Evolutionary conservation across 2,888 invertebrate species (phyloP).

Genomic region (Platynereis dumerilii): DNA sequence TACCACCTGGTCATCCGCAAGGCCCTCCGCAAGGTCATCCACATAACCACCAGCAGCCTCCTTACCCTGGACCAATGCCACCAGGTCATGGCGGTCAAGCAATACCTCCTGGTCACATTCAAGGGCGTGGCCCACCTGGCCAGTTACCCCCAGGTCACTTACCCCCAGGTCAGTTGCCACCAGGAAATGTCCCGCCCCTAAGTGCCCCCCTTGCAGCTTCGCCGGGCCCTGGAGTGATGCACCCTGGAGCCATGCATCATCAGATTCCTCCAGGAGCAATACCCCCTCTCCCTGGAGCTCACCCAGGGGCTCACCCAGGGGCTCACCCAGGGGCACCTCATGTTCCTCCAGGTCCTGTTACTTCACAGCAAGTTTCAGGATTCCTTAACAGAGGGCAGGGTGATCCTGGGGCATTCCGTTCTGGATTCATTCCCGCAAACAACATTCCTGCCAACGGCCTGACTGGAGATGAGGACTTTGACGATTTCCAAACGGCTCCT

Average conservation of each 20-base stretch:
- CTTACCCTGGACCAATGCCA: not conserved
- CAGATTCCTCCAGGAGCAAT: too few relatives aligned
- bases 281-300: conserved; percentile 9
- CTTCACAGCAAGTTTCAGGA: too few relatives aligned
- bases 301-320: conserved; percentile 8
- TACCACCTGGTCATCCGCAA: not conserved
- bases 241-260: too few relatives aligned
- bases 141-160: conserved; percentile 7
- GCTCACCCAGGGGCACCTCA: conserved; percentile 9
- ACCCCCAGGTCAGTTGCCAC: not conserved
- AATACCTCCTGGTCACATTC: too few relatives aligned
- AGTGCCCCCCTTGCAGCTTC: too few relatives aligned
- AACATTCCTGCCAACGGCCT: conserved; percentile 13
- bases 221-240: too few relatives aligned
- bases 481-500: conserved; percentile 54
- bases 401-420: too few relatives aligned
- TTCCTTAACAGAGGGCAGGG: too few relatives aligned
- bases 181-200: not conserved
- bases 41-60: not conserved
- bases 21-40: conserved; percentile 2
- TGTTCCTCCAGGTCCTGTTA: not conserved
- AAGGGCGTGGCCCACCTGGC: too few relatives aligned
- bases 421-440: not conserved
- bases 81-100: not conserved
- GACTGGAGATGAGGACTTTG: conserved; percentile 53